Evolutionary conservation across 1,140 invertebrate genomes (phyloP).

Genomic region (Drosophila erecta): DNA sequence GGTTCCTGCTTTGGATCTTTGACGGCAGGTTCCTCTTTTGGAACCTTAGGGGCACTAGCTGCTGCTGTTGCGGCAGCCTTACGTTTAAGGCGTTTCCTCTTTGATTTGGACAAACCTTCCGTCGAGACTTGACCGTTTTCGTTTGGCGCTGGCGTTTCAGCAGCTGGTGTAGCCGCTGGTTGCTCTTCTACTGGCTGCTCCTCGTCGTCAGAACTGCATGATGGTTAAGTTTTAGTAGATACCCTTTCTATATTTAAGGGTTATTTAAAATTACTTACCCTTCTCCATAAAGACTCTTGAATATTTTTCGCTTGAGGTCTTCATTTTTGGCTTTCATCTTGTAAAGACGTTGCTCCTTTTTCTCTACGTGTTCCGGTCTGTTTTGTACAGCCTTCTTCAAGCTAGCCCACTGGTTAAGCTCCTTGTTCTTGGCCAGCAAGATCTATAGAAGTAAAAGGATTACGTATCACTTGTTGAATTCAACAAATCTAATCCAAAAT

Average conservation of each 20-base stretch:
- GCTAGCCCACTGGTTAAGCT: constrained; percentile 97
- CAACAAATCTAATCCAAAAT: not conserved
- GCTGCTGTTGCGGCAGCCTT: constrained; percentile 59
- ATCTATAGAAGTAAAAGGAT: constrained; percentile 83
- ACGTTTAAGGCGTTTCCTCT: constrained; percentile 64
- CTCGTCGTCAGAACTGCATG: constrained; percentile 84
- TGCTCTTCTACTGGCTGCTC: constrained; percentile 31
- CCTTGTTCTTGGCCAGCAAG: constrained; percentile 94
- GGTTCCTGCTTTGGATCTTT: not conserved
- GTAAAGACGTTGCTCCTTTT: constrained; percentile 91
- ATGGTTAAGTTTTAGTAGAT: not conserved
- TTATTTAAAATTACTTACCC: constrained; percentile 63
- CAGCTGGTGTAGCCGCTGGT: not conserved
- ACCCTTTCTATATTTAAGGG: not conserved
- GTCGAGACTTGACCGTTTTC: constrained; percentile 8
- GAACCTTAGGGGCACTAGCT: not conserved
- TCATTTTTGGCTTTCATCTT: constrained; percentile 90
- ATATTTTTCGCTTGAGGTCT: constrained; percentile 91
- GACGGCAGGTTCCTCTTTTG: not conserved
- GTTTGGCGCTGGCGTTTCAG: not conserved
- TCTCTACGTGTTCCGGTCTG: constrained; percentile 91
- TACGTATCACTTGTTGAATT: not conserved
- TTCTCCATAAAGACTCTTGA: constrained; percentile 92
- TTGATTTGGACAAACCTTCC: constrained; percentile 60
- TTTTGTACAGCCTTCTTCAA: constrained; percentile 95